Evolutionary conservation across 23 tunicate species (phyloP), one percentile per base, ranked within the genome.

Genomic region (Styela plicata): DNA sequence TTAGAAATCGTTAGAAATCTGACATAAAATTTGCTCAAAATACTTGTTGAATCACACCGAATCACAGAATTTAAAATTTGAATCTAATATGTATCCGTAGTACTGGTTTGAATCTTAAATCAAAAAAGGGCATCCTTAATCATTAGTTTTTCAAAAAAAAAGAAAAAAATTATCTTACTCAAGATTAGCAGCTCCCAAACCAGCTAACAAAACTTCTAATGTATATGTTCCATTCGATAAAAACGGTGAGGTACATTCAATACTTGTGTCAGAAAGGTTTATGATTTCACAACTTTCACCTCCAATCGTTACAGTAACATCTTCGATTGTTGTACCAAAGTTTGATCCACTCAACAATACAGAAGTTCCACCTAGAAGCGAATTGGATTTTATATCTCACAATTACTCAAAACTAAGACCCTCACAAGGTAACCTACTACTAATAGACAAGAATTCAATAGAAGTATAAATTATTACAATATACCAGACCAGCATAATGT

Each of bases 291-390:
- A 92, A 1, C 21, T 71, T 33, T 34, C 52, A 7, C 31, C 90
- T 2, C 90, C 97, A 24, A 86, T 28, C 19, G 69, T 73, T 2
- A 91, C 87, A 2, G 69, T 29, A 22, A 65, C 76, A 25, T 73
- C 88, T 63, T 29, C 34, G n/a, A 74, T 36, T 1, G 18, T 30
- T 1, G 70, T 79, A 7, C 85, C 82, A 44, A 88, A 88, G 21
- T 20, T 61, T 28, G 82, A 26, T 35, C 94, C 94, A 33, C 75
- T 63, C 2, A 89, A 31, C 0, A 85, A 64, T n/a, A 89, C 53
- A 3, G 75, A 21, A 31, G 73, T 84, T 16, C 85, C 85, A 18
- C 71, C 71, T 67, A 24, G 13, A 1, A 67, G 1, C 22, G n/a
- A 62, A 62, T 21, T 21, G 1, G 0, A 62, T 21, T 57, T 21